Evolutionary conservation across 2,113 vertebrate species (phyloP).

Genomic region (human (Homo sapiens)): GRCh38 chr3:60858501-60859000

Average conservation of each 20-base stretch:
- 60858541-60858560: neutral
- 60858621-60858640: slow-evolving; percentile 1
- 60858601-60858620: neutral
- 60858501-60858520: neutral
- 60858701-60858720: slow-evolving; percentile 49
- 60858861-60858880: slow-evolving; percentile 47
- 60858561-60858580: neutral
- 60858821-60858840: neutral
- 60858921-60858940: neutral
- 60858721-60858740: slow-evolving; percentile 46
- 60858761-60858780: neutral
- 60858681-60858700: slow-evolving; percentile 28
- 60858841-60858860: slow-evolving; percentile 23
- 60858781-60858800: slow-evolving; percentile 48
- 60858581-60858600: neutral
- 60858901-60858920: slow-evolving; percentile 51
- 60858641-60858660: neutral
- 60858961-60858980: slow-evolving; percentile 44
- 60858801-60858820: slow-evolving; percentile 50
- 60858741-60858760: slow-evolving; percentile 50
- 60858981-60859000: slow-evolving; percentile 57
- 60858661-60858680: slow-evolving; percentile 1
- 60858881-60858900: slow-evolving; percentile 32
- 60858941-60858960: slow-evolving; percentile 54
- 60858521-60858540: neutral